Percentiles rank a stretch among this genome's conserved stretches.
Conservation (phyloP, 2,113 vertebrate genomes). For the Tiliqua scincoides region DNA sequence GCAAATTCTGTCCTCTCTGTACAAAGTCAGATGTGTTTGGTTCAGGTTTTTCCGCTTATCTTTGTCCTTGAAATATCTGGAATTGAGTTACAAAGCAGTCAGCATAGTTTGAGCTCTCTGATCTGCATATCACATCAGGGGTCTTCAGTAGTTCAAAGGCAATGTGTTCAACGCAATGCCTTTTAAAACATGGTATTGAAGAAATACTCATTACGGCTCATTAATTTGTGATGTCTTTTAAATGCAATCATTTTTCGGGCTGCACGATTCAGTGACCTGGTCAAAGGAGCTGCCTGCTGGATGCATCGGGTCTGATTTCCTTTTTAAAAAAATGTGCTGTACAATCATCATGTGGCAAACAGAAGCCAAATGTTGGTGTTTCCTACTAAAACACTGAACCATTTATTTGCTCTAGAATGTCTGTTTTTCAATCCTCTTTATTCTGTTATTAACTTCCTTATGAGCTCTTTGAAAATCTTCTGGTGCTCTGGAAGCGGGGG, state of each 20-base stretch:
- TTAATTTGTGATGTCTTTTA: constrained; percentile 29
- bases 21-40: constrained; percentile 3
- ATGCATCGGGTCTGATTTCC: background rate
- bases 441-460: background rate
- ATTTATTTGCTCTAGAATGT: background rate
- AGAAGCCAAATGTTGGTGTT: background rate
- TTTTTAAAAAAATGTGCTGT: background rate
- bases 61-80: constrained; percentile 25
- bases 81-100: constrained; percentile 15
- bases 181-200: background rate
- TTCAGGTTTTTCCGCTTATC: background rate
- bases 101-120: background rate
- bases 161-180: background rate
- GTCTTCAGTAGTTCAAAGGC: constrained; percentile 1
- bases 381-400: background rate
- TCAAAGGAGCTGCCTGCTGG: background rate
- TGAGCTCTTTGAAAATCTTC: background rate
- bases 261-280: background rate
- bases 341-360: constrained; percentile 1
- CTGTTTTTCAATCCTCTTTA: background rate
- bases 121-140: background rate
- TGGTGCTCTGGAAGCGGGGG: background rate
- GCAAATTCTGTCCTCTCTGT: background rate
- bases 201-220: constrained; percentile 18
- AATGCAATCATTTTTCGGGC: constrained; percentile 15